Evolutionary conservation across 2,797 vertebrate species (phyloP).

Genomic region (Myotis vivesi): DNA sequence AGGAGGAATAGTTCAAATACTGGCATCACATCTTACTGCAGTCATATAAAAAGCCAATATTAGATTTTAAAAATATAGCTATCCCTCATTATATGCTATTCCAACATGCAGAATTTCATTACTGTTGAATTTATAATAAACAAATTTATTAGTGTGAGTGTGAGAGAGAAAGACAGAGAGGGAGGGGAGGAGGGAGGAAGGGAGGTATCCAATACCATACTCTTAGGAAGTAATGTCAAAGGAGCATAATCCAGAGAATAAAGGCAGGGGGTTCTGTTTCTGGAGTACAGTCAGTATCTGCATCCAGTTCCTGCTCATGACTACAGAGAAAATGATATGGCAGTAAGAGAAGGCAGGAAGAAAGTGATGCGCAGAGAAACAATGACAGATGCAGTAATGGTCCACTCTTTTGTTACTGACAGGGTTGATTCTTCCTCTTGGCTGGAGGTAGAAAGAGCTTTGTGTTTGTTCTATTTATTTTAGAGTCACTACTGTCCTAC

Average conservation of each 20-base stretch:
- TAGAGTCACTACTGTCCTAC: neutral
- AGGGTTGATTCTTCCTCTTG: neutral
- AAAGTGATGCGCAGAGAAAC: neutral
- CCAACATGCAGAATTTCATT: neutral
- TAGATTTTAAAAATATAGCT: neutral
- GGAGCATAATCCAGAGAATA: neutral
- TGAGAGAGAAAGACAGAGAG: neutral
- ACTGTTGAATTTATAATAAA: neutral
- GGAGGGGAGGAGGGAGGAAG: neutral
- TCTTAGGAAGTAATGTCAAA: neutral
- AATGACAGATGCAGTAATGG: neutral
- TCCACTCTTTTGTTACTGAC: neutral
- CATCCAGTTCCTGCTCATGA: neutral
- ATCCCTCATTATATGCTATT: neutral
- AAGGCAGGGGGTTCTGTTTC: neutral
- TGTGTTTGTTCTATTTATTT: neutral
- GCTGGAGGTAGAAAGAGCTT: neutral
- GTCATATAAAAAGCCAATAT: slow-evolving; percentile 55
- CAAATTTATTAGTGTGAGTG: neutral
- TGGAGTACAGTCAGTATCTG: neutral
- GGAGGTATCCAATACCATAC: neutral
- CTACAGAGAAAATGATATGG: neutral
- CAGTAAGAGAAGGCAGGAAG: neutral
- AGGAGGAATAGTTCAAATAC: slow-evolving; percentile 65
- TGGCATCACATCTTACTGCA: slow-evolving; percentile 63